phyloP scores from a whole-genome alignment of 64 coral and sea anemone species.

The Dendronephthya gigantea region DNA sequence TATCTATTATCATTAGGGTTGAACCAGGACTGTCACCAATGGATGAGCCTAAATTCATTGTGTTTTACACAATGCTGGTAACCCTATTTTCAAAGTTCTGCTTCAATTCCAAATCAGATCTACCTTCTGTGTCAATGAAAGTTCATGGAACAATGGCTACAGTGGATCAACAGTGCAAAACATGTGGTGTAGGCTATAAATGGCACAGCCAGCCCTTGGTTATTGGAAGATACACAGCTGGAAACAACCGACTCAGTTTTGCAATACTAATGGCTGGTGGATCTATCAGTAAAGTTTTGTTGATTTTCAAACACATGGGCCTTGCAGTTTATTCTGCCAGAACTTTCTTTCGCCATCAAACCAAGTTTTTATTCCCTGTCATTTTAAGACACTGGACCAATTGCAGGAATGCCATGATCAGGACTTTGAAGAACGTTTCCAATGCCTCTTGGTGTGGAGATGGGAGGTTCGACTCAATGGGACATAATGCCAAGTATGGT shows the following conservation, averaged over 20 bases:
- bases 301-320: not conserved
- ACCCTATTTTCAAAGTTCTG: not conserved
- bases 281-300: not conserved
- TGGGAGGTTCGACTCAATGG: not conserved
- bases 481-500: not conserved
- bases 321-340: not conserved
- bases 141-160: not conserved
- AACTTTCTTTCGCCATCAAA: not conserved
- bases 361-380: not conserved
- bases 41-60: constrained; percentile 11
- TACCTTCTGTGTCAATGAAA: not conserved
- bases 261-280: not conserved
- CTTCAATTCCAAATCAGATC: not conserved
- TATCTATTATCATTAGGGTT: not conserved
- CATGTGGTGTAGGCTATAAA: not conserved
- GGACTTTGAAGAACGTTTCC: not conserved
- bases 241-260: not conserved
- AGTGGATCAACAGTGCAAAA: not conserved
- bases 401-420: not conserved
- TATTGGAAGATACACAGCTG: not conserved
- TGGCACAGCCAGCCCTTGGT: not conserved
- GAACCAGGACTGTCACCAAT: not conserved
- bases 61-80: not conserved
- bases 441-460: not conserved
- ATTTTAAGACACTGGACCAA: not conserved